Evolutionary conservation across 2,888 invertebrate genomes (phyloP).

Genomic region (Spicauda simplicius): DNA sequence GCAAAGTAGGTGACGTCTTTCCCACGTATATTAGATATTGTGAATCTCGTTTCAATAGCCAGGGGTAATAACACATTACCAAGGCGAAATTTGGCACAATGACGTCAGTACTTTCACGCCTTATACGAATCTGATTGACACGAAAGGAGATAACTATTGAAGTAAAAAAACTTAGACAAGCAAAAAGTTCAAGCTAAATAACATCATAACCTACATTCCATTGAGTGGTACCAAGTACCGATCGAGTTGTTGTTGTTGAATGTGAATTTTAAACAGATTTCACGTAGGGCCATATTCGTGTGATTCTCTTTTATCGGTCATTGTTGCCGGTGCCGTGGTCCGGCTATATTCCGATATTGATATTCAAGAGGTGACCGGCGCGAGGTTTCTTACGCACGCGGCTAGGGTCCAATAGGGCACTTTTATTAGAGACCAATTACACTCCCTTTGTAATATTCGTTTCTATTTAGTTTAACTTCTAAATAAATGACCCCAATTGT

Average conservation of each 20-base stretch:
- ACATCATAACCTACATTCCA: constrained; percentile 83
- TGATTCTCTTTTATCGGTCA: constrained; percentile 80
- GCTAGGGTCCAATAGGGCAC: constrained; percentile 50
- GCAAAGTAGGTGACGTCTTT: constrained; percentile 49
- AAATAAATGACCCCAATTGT: neutral
- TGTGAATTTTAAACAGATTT: constrained; percentile 78
- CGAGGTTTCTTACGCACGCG: constrained; percentile 70
- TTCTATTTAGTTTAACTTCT: neutral
- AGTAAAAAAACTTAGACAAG: constrained; percentile 73
- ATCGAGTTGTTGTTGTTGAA: constrained; percentile 61
- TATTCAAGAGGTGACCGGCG: constrained; percentile 74
- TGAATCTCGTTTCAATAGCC: constrained; percentile 55
- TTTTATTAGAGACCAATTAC: constrained; percentile 66
- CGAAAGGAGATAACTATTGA: constrained; percentile 79
- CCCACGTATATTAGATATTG: constrained; percentile 50
- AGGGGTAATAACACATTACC: constrained; percentile 58
- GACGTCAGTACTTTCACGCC: constrained; percentile 81
- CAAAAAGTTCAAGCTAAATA: constrained; percentile 79
- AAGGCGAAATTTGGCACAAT: constrained; percentile 68
- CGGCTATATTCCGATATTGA: constrained; percentile 77
- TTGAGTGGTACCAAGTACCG: constrained; percentile 66
- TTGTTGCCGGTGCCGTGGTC: constrained; percentile 67
- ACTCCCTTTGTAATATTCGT: constrained; percentile 51
- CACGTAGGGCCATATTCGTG: constrained; percentile 77
- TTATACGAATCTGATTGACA: constrained; percentile 78